These are phyloP conservation scores for Chelidonichthys spinosus DNA, from an alignment of 2,797 vertebrate species.

Conservation along the genomic window DNA sequence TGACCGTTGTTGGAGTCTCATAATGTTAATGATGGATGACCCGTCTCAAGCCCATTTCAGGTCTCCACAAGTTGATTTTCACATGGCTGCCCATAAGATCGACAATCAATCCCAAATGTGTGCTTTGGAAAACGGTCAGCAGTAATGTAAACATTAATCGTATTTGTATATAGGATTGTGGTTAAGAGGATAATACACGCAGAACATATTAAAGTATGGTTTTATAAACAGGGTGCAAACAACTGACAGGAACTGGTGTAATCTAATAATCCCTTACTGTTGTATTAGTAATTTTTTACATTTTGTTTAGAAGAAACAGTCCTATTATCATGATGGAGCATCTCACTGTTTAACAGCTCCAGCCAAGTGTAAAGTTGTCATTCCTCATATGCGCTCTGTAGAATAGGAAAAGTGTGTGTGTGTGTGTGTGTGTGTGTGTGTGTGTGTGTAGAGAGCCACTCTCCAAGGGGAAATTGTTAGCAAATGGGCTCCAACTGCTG, in stretches of 20 bases:
- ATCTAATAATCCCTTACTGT: constrained; percentile 35
- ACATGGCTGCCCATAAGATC: background rate
- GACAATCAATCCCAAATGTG: constrained; percentile 8
- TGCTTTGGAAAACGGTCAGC: constrained; percentile 17
- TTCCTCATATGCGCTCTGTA: constrained; percentile 56
- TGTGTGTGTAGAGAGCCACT: constrained; percentile 65
- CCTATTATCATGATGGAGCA: constrained; percentile 47
- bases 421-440: constrained; percentile 29
- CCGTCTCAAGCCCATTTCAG: background rate
- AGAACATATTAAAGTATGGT: constrained; percentile 30
- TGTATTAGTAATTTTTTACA: constrained; percentile 33
- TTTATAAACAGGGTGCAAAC: constrained; percentile 36
- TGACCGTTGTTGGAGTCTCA: constrained; percentile 10
- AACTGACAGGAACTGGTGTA: constrained; percentile 30
- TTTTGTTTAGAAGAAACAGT: constrained; percentile 45
- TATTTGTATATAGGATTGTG: constrained; percentile 29
- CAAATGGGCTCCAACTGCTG: constrained; percentile 83
- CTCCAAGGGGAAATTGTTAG: constrained; percentile 82
- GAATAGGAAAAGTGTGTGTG: constrained; percentile 39
- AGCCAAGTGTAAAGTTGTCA: constrained; percentile 64
- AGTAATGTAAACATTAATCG: constrained; percentile 25
- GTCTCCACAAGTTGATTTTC: constrained; percentile 2
- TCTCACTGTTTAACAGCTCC: constrained; percentile 53
- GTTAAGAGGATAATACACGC: constrained; percentile 29
- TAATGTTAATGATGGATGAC: constrained; percentile 19